Evolutionary conservation across 2,113 vertebrate species (phyloP).

Genomic region (Dipodomys ordii): DNA sequence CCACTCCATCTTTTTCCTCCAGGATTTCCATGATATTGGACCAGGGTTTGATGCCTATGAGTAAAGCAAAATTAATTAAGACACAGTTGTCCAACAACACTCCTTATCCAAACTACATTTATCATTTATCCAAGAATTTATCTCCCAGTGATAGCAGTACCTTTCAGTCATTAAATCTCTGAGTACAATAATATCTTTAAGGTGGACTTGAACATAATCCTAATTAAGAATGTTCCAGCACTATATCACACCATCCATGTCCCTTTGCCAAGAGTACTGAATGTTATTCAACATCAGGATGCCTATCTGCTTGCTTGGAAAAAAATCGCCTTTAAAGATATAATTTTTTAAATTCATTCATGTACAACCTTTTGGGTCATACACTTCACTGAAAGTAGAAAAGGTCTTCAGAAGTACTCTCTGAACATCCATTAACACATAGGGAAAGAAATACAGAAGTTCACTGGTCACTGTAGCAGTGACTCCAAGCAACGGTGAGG

Average conservation of each 20-base stretch:
- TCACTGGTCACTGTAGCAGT: background rate
- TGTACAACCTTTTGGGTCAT: background rate
- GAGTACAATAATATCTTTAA: background rate
- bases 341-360: background rate
- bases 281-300: background rate
- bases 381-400: background rate
- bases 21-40: constrained; percentile 97
- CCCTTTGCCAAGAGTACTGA: background rate
- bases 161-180: background rate
- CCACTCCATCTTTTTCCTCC: constrained; percentile 97
- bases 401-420: background rate
- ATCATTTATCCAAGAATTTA: background rate
- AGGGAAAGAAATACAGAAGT: background rate
- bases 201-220: background rate
- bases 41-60: constrained; percentile 92
- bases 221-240: background rate
- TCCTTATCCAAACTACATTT: background rate
- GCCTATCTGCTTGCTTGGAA: background rate
- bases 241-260: background rate
- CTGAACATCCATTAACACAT: background rate
- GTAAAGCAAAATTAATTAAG: constrained; percentile 74
- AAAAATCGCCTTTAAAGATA: background rate
- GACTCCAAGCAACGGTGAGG: background rate
- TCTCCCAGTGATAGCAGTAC: fast-evolving
- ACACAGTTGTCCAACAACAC: background rate